Evolutionary conservation across 2,888 invertebrate species (phyloP).

Genomic region (Diadromus collaris): DNA sequence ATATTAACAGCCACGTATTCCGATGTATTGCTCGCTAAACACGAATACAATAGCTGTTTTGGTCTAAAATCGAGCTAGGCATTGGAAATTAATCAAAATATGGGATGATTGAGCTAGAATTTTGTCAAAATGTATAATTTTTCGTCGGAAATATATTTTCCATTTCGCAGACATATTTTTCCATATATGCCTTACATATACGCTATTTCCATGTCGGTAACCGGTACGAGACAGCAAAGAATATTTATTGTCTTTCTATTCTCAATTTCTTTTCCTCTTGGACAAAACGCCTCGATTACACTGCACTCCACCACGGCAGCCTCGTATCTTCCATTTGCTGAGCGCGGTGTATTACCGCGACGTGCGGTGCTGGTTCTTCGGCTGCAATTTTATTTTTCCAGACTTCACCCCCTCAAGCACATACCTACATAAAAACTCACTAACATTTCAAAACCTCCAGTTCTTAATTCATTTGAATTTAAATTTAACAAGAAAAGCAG

Average conservation of each 20-base stretch:
- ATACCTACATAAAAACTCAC: constrained; percentile 50
- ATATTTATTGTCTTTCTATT: constrained; percentile 15
- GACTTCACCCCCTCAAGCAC: constrained; percentile 24
- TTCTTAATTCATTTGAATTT: constrained; percentile 72
- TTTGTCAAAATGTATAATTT: no score
- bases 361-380: constrained; percentile 16
- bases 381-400: constrained; percentile 59
- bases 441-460: constrained; percentile 52
- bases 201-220: background rate
- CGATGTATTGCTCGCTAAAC: no score
- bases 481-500: constrained; percentile 71
- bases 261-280: constrained; percentile 11
- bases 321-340: constrained; percentile 17
- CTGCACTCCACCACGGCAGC: constrained; percentile 33
- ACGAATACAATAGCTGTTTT: no score
- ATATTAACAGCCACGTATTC: no score
- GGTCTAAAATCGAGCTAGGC: no score
- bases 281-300: constrained; percentile 45
- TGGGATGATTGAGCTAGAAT: no score
- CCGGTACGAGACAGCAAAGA: background rate
- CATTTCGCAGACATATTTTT: background rate
- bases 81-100: no score
- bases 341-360: constrained; percentile 25
- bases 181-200: background rate
- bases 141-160: background rate